Evolutionary conservation across 1,140 invertebrate genomes (phyloP), one percentile per base, ranked within the genome.

Genomic region (Nomia melanderi): DNA sequence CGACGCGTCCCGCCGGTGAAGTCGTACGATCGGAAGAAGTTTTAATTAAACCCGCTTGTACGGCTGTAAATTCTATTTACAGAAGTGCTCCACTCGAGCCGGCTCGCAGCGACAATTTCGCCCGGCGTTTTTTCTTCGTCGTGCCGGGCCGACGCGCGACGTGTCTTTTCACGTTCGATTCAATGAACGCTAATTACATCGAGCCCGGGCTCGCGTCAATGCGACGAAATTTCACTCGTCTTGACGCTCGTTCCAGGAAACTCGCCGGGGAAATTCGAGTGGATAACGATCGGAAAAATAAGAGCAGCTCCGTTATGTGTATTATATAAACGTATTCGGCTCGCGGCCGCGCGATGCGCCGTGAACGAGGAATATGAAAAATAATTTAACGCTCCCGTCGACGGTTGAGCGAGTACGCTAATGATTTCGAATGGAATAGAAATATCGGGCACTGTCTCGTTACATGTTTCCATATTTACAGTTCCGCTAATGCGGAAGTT

Each of bases 41-140:
- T 36, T 76, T 69, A 76, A 76, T 76, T 69, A 69, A 76, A 76
- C 39, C 8, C 53, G 8, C 39, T 57, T 76, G 31, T 67, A 59
- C n/a, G 12, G 1, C 17, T 44, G 53, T 44, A 57, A 57, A 69
- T 76, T 56, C 7, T 76, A 75, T 67, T 75, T 67, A 50, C 64
- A 25, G 17, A 27, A 59, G 64, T 36, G 54, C 12, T 17, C 54
- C 33, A 17, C 23, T 67, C 63, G 47, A 66, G 54, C 17, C 20
- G 8, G n/a, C n/a, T n/a, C n/a, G n/a, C n/a, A n/a, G n/a, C 1
- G 17, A 39, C 47, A 47, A 31, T 65, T 41, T 23, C 25, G 8
- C 31, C 44, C 11, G 11, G 9, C 27, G 33, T 44, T 57, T 59
- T 47, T 25, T 29, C 23, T 14, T 53, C 44, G 31, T 1, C 0